Evolutionary conservation across 2,888 invertebrate genomes (phyloP).

Genomic region (Craniophora ligustri): DNA sequence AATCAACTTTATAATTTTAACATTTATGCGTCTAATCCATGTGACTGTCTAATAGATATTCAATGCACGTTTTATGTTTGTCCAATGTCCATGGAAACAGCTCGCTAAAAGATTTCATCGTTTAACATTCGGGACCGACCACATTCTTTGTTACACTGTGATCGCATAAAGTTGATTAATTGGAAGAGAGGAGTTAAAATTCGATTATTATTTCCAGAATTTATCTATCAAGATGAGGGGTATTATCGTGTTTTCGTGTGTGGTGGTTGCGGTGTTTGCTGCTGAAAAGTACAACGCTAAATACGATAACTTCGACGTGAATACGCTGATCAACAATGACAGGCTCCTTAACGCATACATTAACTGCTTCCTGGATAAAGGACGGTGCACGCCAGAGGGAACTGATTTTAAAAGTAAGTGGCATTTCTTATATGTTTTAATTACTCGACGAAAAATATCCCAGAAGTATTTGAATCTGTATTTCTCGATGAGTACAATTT

Average conservation of each 20-base stretch:
- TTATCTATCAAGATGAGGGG: conserved; percentile 71
- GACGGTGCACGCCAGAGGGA: conserved; percentile 92
- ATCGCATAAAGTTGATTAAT: conserved; percentile 52
- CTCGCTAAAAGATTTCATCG: conserved; percentile 61
- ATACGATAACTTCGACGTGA: conserved; percentile 92
- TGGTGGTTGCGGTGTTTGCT: conserved; percentile 71
- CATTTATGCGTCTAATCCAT: conserved; percentile 34
- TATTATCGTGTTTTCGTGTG: conserved; percentile 71
- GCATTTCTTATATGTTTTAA: neutral
- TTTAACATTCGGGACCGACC: conserved; percentile 62
- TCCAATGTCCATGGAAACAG: conserved; percentile 64
- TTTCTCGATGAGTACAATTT: too few species aligned
- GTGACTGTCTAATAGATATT: conserved; percentile 61
- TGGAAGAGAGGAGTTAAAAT: conserved; percentile 38
- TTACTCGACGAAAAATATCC: too few species aligned
- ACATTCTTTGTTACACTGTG: conserved; percentile 56
- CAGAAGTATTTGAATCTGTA: too few species aligned
- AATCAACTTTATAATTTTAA: conserved; percentile 14
- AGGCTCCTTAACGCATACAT: conserved; percentile 92
- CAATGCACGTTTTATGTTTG: conserved; percentile 62
- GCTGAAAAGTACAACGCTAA: conserved; percentile 90
- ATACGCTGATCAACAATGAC: conserved; percentile 91
- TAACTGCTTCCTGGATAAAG: conserved; percentile 91
- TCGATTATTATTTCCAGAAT: conserved; percentile 61
- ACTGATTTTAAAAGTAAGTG: conserved; percentile 92